Conservation (phyloP, 2,113 vertebrate species). For the Bos javanicus region DNA sequence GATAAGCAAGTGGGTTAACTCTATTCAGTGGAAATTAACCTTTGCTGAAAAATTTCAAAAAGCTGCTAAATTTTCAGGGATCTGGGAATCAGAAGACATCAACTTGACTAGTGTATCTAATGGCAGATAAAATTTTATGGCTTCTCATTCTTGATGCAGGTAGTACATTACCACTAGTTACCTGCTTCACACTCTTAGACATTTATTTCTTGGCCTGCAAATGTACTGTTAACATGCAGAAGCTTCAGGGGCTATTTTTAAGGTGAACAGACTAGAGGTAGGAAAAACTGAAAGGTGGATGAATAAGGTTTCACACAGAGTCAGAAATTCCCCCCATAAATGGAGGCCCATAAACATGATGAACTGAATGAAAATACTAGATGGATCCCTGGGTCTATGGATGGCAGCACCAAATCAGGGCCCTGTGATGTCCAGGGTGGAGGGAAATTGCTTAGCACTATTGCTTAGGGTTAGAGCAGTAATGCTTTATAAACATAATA, state of each 20-base stretch:
- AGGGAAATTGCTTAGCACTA: neutral
- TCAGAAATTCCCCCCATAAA: neutral
- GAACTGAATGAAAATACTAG: neutral
- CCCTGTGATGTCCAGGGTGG: neutral
- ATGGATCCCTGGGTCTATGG: neutral
- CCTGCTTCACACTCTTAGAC: neutral
- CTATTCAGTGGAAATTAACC: neutral
- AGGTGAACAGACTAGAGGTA: neutral
- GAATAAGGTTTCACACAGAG: neutral
- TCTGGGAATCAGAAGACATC: neutral
- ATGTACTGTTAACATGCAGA: neutral
- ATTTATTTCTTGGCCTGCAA: slow-evolving; percentile 16
- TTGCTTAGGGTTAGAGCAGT: neutral
- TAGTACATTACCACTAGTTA: neutral
- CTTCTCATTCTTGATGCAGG: neutral
- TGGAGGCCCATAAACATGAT: neutral
- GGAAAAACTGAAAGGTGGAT: neutral
- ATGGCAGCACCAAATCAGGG: neutral
- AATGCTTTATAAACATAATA: neutral
- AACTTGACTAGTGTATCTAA: neutral
- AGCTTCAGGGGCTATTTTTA: neutral
- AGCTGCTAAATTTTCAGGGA: neutral
- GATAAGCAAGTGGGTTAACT: neutral
- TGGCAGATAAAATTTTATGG: neutral
- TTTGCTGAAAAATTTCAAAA: neutral